Evolutionary conservation across 2,888 invertebrate species (phyloP).

Genomic region (Orthosia gracilis): DNA sequence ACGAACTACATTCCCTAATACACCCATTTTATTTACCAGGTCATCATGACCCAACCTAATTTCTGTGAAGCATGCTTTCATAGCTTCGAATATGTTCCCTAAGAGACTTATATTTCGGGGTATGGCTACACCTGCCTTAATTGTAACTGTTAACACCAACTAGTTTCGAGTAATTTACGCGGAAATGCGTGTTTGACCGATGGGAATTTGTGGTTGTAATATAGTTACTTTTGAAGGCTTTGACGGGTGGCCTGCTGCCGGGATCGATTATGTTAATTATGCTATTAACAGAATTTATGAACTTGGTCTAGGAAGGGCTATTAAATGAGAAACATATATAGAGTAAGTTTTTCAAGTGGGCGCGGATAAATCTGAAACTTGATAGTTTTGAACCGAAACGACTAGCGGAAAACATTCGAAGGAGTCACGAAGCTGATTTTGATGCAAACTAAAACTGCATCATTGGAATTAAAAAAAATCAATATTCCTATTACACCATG

Average conservation of each 20-base stretch:
- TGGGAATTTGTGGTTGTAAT: slow-evolving; percentile 33
- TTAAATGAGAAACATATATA: not conserved
- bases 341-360: too few relatives aligned
- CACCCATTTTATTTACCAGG: slow-evolving; percentile 27
- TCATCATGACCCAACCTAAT: slow-evolving; percentile 51
- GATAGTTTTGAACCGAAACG: too few relatives aligned
- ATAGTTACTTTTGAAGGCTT: slow-evolving; percentile 22
- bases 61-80: slow-evolving; percentile 37
- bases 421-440: too few relatives aligned
- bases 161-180: slow-evolving; percentile 47
- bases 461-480: too few relatives aligned
- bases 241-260: not conserved
- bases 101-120: slow-evolving; percentile 32
- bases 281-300: slow-evolving; percentile 7
- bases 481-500: too few relatives aligned
- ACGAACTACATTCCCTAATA: slow-evolving; percentile 32
- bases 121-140: slow-evolving; percentile 24
- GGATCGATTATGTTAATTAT: slow-evolving; percentile 29
- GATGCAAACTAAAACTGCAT: too few relatives aligned
- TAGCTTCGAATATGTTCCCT: slow-evolving; percentile 38
- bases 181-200: slow-evolving; percentile 39
- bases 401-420: too few relatives aligned
- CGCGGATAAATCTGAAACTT: too few relatives aligned
- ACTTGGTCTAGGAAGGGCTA: not conserved
- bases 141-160: slow-evolving; percentile 51